Conservation (phyloP, 1,140 invertebrate species). For the Calliphora vicina region DNA sequence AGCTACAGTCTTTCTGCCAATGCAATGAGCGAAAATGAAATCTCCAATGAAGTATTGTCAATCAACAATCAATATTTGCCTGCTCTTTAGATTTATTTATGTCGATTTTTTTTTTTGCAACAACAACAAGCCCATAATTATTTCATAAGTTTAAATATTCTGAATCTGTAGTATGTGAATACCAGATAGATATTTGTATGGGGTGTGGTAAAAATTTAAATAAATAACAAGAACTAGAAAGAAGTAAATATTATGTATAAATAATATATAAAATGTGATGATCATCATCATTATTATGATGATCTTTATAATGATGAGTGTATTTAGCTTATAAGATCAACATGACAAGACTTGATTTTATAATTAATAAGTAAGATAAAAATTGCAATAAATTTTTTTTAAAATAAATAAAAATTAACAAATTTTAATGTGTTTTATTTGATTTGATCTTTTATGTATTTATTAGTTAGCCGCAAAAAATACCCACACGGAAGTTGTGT, state of each 20-base stretch:
- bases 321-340: neutral
- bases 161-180: neutral
- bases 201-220: neutral
- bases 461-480: neutral
- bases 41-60: neutral
- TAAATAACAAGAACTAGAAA: neutral
- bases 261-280: neutral
- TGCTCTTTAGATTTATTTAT: neutral
- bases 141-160: neutral
- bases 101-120: neutral
- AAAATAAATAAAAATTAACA: neutral
- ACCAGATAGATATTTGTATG: neutral
- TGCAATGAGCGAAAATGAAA: neutral
- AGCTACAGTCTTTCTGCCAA: neutral
- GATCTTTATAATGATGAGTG: neutral
- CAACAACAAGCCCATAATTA: neutral
- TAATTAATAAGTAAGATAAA: neutral
- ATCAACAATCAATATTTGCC: constrained; percentile 21
- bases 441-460: neutral
- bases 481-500: neutral
- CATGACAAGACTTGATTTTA: constrained; percentile 11
- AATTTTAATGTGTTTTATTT: neutral
- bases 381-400: neutral
- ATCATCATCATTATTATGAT: neutral
- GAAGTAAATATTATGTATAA: too few relatives aligned